phyloP scores from a whole-genome alignment of 1,140 invertebrate genomes.

The Coptotermes formosanus region DNA sequence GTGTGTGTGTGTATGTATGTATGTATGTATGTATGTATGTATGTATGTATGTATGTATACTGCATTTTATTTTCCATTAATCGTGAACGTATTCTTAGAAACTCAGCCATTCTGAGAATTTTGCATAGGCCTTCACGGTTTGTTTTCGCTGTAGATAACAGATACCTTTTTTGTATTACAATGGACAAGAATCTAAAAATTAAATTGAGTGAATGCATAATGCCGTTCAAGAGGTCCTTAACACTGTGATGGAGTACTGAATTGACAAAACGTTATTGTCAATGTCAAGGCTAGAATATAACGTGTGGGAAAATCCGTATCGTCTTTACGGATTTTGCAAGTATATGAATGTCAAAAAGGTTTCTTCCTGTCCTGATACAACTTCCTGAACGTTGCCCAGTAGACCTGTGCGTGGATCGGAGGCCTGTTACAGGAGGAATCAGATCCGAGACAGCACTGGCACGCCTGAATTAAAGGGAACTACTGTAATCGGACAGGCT shows the following conservation, averaged over 20 bases:
- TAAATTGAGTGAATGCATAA: background rate
- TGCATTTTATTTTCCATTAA: too few species aligned
- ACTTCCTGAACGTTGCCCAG: background rate
- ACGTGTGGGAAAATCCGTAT: background rate
- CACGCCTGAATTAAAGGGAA: background rate
- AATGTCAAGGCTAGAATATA: background rate
- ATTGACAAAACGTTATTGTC: background rate
- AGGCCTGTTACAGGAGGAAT: too few species aligned
- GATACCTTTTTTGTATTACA: too few species aligned
- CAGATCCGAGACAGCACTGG: background rate
- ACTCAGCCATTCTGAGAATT: too few species aligned
- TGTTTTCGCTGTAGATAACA: too few species aligned
- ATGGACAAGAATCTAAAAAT: background rate
- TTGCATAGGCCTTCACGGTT: too few species aligned
- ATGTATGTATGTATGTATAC: too few species aligned
- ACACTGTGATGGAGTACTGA: background rate
- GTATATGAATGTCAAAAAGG: background rate
- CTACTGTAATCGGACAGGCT: background rate
- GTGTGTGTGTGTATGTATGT: too few species aligned
- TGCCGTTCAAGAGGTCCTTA: too few species aligned
- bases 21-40: too few species aligned
- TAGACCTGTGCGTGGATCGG: background rate
- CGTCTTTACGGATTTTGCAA: background rate
- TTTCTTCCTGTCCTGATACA: background rate
- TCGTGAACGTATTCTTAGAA: too few species aligned